These are phyloP conservation scores for Philaethria dido DNA, from an alignment of 2,888 invertebrate genomes.

Conservation along the genomic window DNA sequence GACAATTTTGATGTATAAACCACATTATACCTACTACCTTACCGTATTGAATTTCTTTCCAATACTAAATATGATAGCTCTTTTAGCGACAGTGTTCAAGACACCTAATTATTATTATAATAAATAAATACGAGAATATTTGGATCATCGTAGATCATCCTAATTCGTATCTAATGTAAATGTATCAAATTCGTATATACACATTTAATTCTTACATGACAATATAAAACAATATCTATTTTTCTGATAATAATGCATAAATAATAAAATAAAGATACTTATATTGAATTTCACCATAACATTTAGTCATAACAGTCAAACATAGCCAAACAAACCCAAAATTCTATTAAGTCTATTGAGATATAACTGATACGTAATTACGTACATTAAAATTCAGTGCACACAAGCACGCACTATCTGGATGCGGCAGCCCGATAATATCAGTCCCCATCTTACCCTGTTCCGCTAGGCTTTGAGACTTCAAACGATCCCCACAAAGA, in stretches of 20 bases:
- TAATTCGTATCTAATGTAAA: no score
- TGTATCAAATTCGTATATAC: no score
- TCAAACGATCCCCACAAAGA: conserved; percentile 70
- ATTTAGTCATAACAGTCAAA: not conserved
- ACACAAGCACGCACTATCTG: conserved; percentile 69
- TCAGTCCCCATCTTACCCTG: conserved; percentile 58
- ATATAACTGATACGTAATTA: conserved; percentile 33
- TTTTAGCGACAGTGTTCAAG: not conserved
- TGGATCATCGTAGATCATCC: no score
- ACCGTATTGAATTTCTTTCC: no score
- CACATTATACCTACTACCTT: not conserved
- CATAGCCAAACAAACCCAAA: conserved; percentile 3
- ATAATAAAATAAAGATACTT: no score
- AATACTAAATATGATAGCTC: no score
- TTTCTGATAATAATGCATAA: not conserved
- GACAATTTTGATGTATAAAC: not conserved
- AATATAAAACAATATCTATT: no score
- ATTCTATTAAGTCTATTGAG: conserved; percentile 23
- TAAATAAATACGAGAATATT: no score
- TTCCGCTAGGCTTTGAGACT: conserved; percentile 62
- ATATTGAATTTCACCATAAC: not conserved
- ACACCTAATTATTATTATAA: not conserved
- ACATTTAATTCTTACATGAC: no score
- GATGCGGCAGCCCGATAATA: conserved; percentile 75
- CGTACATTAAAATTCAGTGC: conserved; percentile 71